phyloP scores from a whole-genome alignment of 2,797 vertebrate species.

The Notolepis coatsorum region DNA sequence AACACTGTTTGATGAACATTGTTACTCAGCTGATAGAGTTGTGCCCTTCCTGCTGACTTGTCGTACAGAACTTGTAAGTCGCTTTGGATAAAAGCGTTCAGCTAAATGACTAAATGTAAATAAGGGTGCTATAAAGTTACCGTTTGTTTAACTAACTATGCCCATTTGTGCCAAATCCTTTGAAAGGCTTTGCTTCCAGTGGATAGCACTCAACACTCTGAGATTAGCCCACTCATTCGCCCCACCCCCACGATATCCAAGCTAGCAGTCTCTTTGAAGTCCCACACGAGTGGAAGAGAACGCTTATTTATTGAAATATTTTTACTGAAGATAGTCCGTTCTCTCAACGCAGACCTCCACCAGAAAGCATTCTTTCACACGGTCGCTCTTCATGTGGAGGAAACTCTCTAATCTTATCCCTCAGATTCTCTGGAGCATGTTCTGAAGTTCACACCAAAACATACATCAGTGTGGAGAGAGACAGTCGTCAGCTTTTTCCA shows the following conservation, averaged over 20 bases:
- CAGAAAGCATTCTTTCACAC: conserved; percentile 28
- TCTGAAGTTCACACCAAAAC: conserved; percentile 36
- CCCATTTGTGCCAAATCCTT: conserved; percentile 18
- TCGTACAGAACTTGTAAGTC: background rate
- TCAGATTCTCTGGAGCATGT: conserved; percentile 14
- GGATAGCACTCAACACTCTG: conserved; percentile 42
- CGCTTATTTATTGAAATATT: conserved; percentile 32
- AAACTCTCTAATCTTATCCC: conserved; percentile 55
- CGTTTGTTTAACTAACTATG: conserved; percentile 22
- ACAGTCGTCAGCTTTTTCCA: conserved; percentile 37
- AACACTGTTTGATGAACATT: background rate
- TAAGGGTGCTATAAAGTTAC: conserved; percentile 8
- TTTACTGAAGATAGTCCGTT: conserved; percentile 37
- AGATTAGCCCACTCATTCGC: conserved; percentile 47
- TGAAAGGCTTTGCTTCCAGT: conserved; percentile 37
- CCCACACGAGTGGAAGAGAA: conserved; percentile 29
- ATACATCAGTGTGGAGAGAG: conserved; percentile 5
- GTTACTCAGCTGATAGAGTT: background rate
- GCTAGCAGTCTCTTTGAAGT: conserved; percentile 50
- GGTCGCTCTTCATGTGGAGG: conserved; percentile 28
- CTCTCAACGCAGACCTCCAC: conserved; percentile 45
- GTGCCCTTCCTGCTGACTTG: no score
- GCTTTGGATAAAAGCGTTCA: no score
- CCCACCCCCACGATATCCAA: conserved; percentile 17
- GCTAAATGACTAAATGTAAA: conserved; percentile 17